Percentiles rank a stretch among this genome's conserved stretches.
Conservation (phyloP, 2,888 invertebrate genomes). For the Rhimphoctona megacephalus region DNA sequence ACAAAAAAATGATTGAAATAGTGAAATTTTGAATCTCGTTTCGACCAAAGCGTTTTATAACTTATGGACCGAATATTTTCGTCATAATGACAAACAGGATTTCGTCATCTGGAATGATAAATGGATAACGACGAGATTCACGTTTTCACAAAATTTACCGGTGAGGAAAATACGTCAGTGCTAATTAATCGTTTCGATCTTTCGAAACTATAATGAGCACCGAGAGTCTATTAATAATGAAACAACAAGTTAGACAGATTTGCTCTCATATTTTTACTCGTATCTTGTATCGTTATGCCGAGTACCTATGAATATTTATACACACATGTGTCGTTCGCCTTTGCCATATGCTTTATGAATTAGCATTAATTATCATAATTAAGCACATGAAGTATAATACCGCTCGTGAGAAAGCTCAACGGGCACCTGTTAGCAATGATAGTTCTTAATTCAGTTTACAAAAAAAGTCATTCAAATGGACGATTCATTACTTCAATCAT, state of each 20-base stretch:
- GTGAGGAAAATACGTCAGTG: not conserved
- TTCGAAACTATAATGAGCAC: slow-evolving; percentile 39
- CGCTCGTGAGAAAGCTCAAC: slow-evolving; percentile 13
- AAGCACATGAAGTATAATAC: slow-evolving; percentile 16
- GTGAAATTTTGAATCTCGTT: not conserved
- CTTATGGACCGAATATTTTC: not conserved
- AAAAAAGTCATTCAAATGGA: not conserved
- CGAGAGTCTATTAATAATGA: slow-evolving; percentile 32
- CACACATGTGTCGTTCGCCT: slow-evolving; percentile 30
- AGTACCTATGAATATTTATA: slow-evolving; percentile 7
- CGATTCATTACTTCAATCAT: not conserved
- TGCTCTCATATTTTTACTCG: not conserved
- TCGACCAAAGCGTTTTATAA: not conserved
- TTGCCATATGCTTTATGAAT: slow-evolving; percentile 38
- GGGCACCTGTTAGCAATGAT: slow-evolving; percentile 38
- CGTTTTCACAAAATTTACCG: not conserved
- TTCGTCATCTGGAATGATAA: not conserved
- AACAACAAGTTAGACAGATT: slow-evolving; percentile 24
- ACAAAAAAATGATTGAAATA: not conserved
- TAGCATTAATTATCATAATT: slow-evolving; percentile 59
- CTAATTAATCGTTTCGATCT: slow-evolving; percentile 44
- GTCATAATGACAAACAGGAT: not conserved
- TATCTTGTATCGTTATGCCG: not conserved
- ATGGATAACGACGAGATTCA: not conserved
- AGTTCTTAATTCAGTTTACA: slow-evolving; percentile 26